phyloP scores from a whole-genome alignment of 2,113 vertebrate species.

The Psilopogon haemacephalus region DNA sequence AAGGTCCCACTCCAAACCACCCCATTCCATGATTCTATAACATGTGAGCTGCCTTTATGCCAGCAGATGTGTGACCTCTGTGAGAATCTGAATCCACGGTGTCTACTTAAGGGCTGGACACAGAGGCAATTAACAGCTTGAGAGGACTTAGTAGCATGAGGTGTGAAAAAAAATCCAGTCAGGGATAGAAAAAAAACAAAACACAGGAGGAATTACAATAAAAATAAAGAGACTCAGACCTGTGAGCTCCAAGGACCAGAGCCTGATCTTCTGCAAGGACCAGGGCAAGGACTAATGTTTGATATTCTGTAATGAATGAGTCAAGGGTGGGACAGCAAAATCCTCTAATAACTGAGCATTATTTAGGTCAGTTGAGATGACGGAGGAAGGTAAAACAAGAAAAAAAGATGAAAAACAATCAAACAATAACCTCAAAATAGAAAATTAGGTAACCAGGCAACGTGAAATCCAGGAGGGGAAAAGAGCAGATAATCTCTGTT shows the following conservation, averaged over 20 bases:
- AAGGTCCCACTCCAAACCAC: no score
- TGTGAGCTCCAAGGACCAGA: background rate
- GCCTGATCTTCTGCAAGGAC: background rate
- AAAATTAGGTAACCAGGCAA: slow-evolving; percentile 53
- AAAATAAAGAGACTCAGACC: background rate
- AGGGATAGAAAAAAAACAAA: rapidly evolving
- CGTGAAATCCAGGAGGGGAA: background rate
- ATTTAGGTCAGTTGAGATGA: background rate
- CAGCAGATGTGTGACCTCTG: rapidly evolving
- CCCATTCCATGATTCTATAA: no score
- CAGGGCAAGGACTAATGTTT: background rate
- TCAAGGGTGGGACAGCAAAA: background rate
- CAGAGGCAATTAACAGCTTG: background rate
- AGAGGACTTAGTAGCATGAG: rapidly evolving
- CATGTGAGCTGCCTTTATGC: rapidly evolving
- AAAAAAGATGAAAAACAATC: background rate
- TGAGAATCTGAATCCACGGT: background rate
- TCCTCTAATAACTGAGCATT: background rate
- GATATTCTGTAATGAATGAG: background rate
- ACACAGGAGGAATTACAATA: background rate
- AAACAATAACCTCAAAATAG: background rate
- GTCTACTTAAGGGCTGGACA: rapidly evolving
- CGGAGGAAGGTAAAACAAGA: background rate
- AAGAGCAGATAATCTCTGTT: slow-evolving; percentile 13
- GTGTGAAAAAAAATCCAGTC: background rate